Evolutionary conservation across 2,797 vertebrate species (phyloP), one percentile per base, ranked within the genome.

Genomic region (Hypotaenidia philippensis): DNA sequence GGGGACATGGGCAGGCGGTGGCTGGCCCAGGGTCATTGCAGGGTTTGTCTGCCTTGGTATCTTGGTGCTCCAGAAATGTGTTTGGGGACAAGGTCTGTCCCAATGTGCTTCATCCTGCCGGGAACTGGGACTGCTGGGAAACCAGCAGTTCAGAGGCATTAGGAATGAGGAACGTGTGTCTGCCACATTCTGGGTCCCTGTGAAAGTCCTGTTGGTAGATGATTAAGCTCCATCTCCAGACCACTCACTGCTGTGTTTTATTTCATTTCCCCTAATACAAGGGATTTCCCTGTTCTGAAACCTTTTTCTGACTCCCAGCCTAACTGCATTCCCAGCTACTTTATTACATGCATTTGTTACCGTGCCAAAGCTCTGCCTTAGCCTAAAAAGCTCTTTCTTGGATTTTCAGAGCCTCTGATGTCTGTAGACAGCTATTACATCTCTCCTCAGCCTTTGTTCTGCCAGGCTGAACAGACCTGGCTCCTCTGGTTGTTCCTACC

Each of bases 181-280:
- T 77, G 56, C 60, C 57, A 20, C 1, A 2, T 71, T 77, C 60
- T 80, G n/a, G 26, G 60, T 55, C 32, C 26, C 71, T 78, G 9
- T 90, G 41, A 53, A 93, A 81, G 50, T 91, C 61, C 61, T 75
- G 14, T 40, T 65, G 89, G 76, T 83, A 68, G 52, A 64, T 68
- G 32, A 83, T 78, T 88, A 88, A 75, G 53, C 72, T 75, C 49
- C n/a, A 12, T 83, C n/a, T 83, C 29, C 83, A 81, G 13, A 81
- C 23, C 57, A 59, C 65, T 85, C 56, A 41, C 0, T 18, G 41
- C 61, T 86, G 21, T 65, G 69, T 65, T 92, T 87, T 71, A 27
- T 94, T 92, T 94, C 69, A 21, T 86, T 93, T 97, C 83, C 76
- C 11, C 50, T 78, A 61, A 41, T 65, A 57, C 29, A 78, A 93